Evolutionary conservation across 2,888 invertebrate genomes (phyloP), one percentile per base, ranked within the genome.

Genomic region (Drosophila diplacantha): DNA sequence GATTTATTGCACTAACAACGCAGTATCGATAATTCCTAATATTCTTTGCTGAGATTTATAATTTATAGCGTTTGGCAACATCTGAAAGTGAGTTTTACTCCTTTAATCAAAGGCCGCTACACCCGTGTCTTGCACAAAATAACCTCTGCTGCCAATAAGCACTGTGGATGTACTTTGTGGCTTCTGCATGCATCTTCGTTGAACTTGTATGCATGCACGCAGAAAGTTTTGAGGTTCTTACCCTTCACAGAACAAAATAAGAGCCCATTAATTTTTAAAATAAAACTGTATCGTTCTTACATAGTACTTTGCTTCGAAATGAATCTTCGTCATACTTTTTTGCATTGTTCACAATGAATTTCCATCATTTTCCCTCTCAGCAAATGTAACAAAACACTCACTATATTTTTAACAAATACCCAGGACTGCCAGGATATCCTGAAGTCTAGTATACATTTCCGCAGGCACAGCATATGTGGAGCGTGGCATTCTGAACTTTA

Each of bases 401-500:
- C 22, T 20, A 5, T 26, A 26, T 26, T 26, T 26, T 24, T 16
- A 12, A 14, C 5, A 3, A 31, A 31, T 31, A 9, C n/a, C 12
- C 16, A 16, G n/a, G 11, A 8, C 5, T n/a, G 22, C 32, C 7
- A 34, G 32, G 51, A 51, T 34, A 53, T 24, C 3, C 11, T 3
- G 1, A 2, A 24, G 14, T 50, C 24, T 9, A 11, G 5, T 14
- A 18, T 9, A 12, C n/a, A 20, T 20, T 22, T 24, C 8, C 24
- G 20, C 29, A 50, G 20, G 50, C 41, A 43, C 35, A 37, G 41
- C 60, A 43, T 51, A 35, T 49, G 39, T 8, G 12, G 49, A 61
- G 34, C 41, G 35, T 61, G 61, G 24, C 38, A 58, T 38, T 31
- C n/a, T 12, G 12, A 35, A 43, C 35, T 51, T 62, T 51, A 16